Conservation (phyloP, 2,113 vertebrate genomes). For the Eulemur rufifrons region DNA sequence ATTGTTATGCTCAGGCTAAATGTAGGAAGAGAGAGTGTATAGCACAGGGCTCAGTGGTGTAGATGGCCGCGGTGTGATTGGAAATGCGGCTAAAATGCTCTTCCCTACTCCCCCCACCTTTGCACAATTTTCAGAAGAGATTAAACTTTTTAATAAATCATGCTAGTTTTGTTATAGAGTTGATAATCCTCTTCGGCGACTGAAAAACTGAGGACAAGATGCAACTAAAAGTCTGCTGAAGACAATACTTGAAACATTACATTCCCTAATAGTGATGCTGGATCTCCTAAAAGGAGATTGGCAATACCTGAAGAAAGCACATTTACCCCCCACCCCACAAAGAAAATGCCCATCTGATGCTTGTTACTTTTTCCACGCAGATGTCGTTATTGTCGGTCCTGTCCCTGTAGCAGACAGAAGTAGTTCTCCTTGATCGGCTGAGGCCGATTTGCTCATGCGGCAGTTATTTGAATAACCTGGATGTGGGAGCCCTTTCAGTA, state of each 20-base stretch:
- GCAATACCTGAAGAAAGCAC: not conserved
- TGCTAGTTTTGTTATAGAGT: not conserved
- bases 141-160: not conserved
- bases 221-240: not conserved
- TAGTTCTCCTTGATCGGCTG: not conserved
- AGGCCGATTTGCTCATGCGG: not conserved
- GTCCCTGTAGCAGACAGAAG: not conserved
- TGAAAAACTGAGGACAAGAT: not conserved
- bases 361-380: not conserved
- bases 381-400: not conserved
- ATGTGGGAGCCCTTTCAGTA: not conserved
- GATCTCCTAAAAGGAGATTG: not conserved
- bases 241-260: not conserved
- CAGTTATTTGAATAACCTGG: not conserved
- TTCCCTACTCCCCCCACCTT: not conserved
- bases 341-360: not conserved
- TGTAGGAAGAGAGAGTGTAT: not conserved
- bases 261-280: not conserved
- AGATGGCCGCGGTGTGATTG: not conserved
- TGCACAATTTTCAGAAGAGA: not conserved
- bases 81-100: not conserved
- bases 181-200: not conserved
- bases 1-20: not conserved
- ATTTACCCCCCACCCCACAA: too few relatives aligned
- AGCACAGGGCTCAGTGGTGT: too few relatives aligned